Percentiles rank a stretch among this genome's conserved stretches.
These are phyloP conservation scores for Noctua fimbriata DNA, from an alignment of 2,888 invertebrate species.

Conservation along the genomic window DNA sequence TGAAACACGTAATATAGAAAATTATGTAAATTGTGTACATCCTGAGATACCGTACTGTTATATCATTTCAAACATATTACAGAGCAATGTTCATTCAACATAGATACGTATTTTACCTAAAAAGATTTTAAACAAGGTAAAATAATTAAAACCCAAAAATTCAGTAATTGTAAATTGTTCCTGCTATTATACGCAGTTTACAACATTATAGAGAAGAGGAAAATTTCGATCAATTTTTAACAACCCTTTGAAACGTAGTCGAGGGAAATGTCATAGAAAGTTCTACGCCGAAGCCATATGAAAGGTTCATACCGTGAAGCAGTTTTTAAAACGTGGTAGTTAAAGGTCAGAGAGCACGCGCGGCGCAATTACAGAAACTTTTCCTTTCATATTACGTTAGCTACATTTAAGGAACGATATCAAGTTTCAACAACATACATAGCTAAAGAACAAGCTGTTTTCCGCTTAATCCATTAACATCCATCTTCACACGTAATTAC, in stretches of 20 bases:
- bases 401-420: neutral
- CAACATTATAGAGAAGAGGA: neutral
- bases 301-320: constrained; percentile 3
- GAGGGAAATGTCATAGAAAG: neutral
- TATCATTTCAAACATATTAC: neutral
- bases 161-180: neutral
- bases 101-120: neutral
- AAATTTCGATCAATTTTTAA: neutral
- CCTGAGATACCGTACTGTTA: neutral
- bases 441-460: neutral
- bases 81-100: neutral
- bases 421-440: neutral
- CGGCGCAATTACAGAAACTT: constrained; percentile 15
- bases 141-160: neutral
- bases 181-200: neutral
- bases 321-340: neutral
- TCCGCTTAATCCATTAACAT: constrained; percentile 2
- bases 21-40: neutral
- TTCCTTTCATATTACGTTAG: neutral
- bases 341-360: constrained; percentile 38
- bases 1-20: neutral
- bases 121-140: neutral
- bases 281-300: constrained; percentile 16
- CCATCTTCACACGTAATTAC: constrained; percentile 4
- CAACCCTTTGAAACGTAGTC: neutral